Percentiles rank a stretch among this genome's conserved stretches.
phyloP scores from a whole-genome alignment of 1,140 invertebrate genomes.

The Calliphora vicina region DNA sequence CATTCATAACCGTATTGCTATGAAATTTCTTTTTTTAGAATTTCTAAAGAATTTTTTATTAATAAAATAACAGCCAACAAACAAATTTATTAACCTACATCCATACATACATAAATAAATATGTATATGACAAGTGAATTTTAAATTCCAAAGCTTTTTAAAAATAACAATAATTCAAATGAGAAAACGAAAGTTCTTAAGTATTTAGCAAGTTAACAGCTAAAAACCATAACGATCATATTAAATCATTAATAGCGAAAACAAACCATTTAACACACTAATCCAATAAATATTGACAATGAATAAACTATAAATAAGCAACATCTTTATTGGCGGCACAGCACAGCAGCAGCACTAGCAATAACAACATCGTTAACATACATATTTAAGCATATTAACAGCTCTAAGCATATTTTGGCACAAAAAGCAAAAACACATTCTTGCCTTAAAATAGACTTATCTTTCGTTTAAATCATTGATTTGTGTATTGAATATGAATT shows the following conservation, averaged over 20 bases:
- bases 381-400: too few relatives aligned
- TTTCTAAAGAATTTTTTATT: too few relatives aligned
- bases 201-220: neutral
- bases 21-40: too few relatives aligned
- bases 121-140: neutral
- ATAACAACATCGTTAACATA: neutral
- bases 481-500: neutral
- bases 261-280: neutral
- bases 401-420: too few relatives aligned
- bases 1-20: too few relatives aligned
- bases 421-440: neutral
- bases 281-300: neutral
- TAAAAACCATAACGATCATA: too few relatives aligned
- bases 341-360: neutral
- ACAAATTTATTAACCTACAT: neutral
- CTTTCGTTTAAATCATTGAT: neutral
- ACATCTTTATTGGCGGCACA: neutral
- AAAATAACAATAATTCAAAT: neutral
- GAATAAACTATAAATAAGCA: neutral
- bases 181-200: neutral
- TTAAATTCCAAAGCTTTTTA: neutral
- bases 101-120: neutral
- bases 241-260: too few relatives aligned
- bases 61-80: too few relatives aligned
- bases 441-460: neutral